Evolutionary conservation across 2,113 vertebrate genomes (phyloP), one percentile per base, ranked within the genome.

Genomic region (Scatophagus argus): DNA sequence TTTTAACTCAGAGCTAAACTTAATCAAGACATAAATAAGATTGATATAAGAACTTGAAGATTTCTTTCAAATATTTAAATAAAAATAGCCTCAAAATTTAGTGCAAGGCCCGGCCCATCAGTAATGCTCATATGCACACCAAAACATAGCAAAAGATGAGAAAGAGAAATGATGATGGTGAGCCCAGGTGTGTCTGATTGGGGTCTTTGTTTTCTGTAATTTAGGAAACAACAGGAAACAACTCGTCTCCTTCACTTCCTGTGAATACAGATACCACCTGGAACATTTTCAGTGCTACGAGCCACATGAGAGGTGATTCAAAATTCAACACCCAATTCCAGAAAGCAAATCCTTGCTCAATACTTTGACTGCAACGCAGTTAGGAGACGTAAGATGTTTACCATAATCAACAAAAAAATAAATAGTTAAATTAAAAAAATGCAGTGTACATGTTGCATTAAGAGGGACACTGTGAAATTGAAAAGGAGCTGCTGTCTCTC

Each of bases 401-500:
- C 52, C 41, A 73, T 61, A 78, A 74, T 62, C 74, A 21, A 65
- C 17, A 7, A 58, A 58, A 38, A 56, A 32, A 38, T 9, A 2
- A 34, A 34, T n/a, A n/a, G n/a, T n/a, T n/a, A n/a, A n/a, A n/a
- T n/a, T n/a, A 74, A 69, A n/a, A 38, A 83, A 66, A 56, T 66
- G 54, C 41, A 60, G 68, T n/a, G 38, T 32, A 74, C 32, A 9
- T 81, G 79, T 59, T 84, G 29, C 49, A 83, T 74, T 79, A 66
- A 83, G 47, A 66, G 38, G 47, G 63, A 87, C 23, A 51, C 56
- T 59, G 65, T 63, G 64, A 76, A 83, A 88, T 46, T 78, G 14
- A 77, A 88, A 87, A 84, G 74, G 55, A 87, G 73, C 55, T 38
- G 52, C 31, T 70, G 63, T 51, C 38, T 80, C 74, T 80, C 77